These are phyloP conservation scores for Pollachius pollachius DNA, from an alignment of 2,113 vertebrate genomes.

Conservation along the genomic window DNA sequence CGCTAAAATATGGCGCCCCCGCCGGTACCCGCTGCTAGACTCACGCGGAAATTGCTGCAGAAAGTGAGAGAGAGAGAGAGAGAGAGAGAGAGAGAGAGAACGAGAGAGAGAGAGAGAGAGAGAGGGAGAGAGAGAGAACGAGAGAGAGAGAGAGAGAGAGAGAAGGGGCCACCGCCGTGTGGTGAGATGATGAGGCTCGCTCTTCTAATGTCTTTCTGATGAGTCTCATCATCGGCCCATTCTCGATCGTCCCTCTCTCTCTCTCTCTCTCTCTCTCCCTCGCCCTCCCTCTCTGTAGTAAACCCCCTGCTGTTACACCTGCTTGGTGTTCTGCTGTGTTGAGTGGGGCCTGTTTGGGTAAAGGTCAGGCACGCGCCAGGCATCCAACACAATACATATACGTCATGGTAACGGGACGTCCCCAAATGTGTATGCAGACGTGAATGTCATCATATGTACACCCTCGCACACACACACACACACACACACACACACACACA, in stretches of 20 bases:
- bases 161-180: background rate
- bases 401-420: no score
- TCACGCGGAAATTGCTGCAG: conserved; percentile 34
- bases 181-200: conserved; percentile 37
- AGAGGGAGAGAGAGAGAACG: conserved; percentile 7
- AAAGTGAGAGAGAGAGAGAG: conserved; percentile 9
- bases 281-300: no score
- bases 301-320: no score
- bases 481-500: conserved; percentile 5
- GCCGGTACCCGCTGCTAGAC: conserved; percentile 23
- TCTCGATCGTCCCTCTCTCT: conserved; percentile 34
- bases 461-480: conserved; percentile 5
- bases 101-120: no score
- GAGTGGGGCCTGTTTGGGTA: no score
- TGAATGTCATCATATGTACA: background rate
- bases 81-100: no score
- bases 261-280: no score
- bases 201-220: conserved; percentile 44
- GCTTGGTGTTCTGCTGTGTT: no score
- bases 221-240: conserved; percentile 32
- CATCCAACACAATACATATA: no score
- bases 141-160: no score
- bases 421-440: background rate
- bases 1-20: background rate
- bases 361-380: no score